Evolutionary conservation across 2,797 vertebrate genomes (phyloP).

Genomic region (Silurus lanzhouensis): DNA sequence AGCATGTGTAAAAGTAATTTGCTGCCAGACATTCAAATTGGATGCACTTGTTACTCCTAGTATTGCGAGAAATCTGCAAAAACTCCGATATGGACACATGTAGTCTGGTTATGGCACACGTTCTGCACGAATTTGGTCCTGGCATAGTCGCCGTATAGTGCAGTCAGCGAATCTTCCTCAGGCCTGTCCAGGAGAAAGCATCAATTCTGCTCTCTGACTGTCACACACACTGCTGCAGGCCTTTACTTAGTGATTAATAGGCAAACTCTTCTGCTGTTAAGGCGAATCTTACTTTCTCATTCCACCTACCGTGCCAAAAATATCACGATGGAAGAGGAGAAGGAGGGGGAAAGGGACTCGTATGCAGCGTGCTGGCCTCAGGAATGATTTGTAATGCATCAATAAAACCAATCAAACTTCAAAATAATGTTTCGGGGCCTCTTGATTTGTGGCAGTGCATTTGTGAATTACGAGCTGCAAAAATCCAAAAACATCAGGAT

Average conservation of each 20-base stretch:
- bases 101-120: background rate
- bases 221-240: background rate
- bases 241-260: conserved; percentile 48
- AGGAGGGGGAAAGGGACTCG: background rate
- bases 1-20: background rate
- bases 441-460: conserved; percentile 10
- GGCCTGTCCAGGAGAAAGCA: conserved; percentile 15
- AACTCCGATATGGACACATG: too few species aligned
- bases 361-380: background rate
- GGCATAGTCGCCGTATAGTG: background rate
- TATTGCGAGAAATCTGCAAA: background rate
- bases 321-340: conserved; percentile 18
- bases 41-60: background rate
- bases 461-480: background rate
- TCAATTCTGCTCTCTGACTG: conserved; percentile 28
- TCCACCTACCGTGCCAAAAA: conserved; percentile 33
- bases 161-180: conserved; percentile 36
- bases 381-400: conserved; percentile 40
- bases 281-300: conserved; percentile 35
- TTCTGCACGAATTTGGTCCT: background rate
- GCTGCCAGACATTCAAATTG: background rate
- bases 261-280: conserved; percentile 42
- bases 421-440: conserved; percentile 19
- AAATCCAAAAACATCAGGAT: background rate
- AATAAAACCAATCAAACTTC: conserved; percentile 30